A percentile compares a stretch with the other conserved stretches of the same genome.
These are phyloP conservation scores for Muscicapa striata DNA, from an alignment of 2,797 vertebrate genomes.

Conservation along the genomic window DNA sequence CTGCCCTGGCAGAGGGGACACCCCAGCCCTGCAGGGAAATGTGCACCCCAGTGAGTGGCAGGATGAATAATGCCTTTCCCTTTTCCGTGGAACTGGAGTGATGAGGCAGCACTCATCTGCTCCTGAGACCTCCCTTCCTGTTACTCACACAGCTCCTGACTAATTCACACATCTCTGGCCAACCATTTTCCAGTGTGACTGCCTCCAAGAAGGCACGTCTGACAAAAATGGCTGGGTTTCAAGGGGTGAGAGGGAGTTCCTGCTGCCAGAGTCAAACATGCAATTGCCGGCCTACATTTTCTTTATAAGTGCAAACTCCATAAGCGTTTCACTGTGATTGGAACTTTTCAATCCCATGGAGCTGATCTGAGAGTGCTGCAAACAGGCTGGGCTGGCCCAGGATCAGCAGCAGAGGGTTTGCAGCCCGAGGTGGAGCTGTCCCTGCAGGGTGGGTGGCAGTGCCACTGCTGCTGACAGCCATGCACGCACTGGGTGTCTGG, in stretches of 20 bases:
- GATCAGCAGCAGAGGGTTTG: background rate
- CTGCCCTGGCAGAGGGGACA: background rate
- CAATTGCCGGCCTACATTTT: background rate
- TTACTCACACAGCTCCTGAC: conserved; percentile 48
- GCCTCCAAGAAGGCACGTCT: background rate
- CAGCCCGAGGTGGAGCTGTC: background rate
- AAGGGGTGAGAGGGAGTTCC: background rate
- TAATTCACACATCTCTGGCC: conserved; percentile 44
- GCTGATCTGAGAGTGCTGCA: background rate
- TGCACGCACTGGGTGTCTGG: fast-evolving
- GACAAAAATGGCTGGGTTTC: background rate
- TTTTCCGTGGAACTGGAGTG: background rate
- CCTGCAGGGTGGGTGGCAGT: background rate
- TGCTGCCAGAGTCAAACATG: background rate
- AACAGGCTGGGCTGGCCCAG: fast-evolving
- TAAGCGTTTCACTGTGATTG: background rate
- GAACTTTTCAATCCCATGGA: background rate
- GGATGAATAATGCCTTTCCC: background rate
- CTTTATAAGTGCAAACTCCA: background rate
- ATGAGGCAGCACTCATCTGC: background rate
- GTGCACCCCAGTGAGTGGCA: background rate
- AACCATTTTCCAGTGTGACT: background rate
- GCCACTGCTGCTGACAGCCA: background rate
- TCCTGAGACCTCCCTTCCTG: conserved; percentile 38
- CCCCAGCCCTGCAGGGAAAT: background rate